Evolutionary conservation across 2,888 invertebrate species (phyloP), one percentile per base, ranked within the genome.

Genomic region (Schizotus pectinicornis): DNA sequence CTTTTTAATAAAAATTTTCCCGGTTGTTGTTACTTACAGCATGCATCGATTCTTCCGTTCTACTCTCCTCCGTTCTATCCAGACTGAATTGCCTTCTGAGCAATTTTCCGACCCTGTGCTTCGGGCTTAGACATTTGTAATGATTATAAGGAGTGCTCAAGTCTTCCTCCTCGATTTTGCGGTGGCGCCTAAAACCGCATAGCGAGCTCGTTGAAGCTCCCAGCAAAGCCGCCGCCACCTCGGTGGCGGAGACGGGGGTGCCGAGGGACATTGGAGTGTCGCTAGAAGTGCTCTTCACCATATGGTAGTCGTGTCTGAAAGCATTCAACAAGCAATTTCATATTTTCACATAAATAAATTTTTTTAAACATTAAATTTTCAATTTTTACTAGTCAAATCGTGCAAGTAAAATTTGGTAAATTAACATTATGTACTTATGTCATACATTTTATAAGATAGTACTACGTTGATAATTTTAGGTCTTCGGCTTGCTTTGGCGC

Each of bases 91-190:
- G 89, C 38, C 89, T 81, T 50, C 86, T 81, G 38, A 88, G 78
- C 62, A 87, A 64, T 58, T 79, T 79, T 3, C 78, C 77, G 1
- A 74, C 65, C 42, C 75, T 64, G 48, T 79, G 74, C 55, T 86
- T 87, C 6, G 87, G 87, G 69, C 87, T 87, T 13, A 88, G 80
- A 73, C 87, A 89, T 75, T 88, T 86, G 78, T 90, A 91, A 65
- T 90, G 88, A 72, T 88, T 87, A 76, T 90, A 91, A 1, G 90
- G 88, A 0, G 87, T 87, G 74, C 89, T 89, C 42, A 89, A 81
- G 70, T 90, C 90, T 67, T 83, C 83, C 65, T 84, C 83, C 9
- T 84, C 82, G 13, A 84, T 82, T 38, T 75, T 73, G 36, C 77
- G 68, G 59, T 80, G 77, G 46, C 81, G 67, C 32, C 78, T 61